Evolutionary conservation across 1,140 invertebrate genomes (phyloP), one percentile per base, ranked within the genome.

Genomic region (Oscheius sp.): DNA sequence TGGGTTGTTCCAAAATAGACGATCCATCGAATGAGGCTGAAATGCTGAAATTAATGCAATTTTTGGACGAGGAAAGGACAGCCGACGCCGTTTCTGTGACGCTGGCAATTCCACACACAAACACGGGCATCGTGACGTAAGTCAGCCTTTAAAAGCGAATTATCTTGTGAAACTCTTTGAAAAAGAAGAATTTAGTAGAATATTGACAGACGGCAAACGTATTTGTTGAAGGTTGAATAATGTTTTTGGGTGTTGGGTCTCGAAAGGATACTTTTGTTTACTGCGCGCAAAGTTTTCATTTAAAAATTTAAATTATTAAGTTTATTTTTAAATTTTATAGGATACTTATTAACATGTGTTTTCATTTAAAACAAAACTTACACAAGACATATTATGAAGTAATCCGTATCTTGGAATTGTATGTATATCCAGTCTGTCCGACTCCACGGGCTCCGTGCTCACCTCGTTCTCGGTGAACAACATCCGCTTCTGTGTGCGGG

Each of bases 401-500:
- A n/a, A n/a, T n/a, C n/a, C n/a, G n/a, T n/a, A n/a, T n/a, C n/a
- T n/a, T n/a, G n/a, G n/a, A n/a, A n/a, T n/a, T n/a, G n/a, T n/a
- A n/a, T n/a, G n/a, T n/a, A 34, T 52, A 59, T 74, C 26, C 65
- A 74, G 72, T 20, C 23, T 74, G 31, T 58, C 61, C 3, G 72
- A 74, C 31, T 18, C 28, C 20, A 35, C 68, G 36, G 72, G 65
- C 3, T 45, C 46, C 18, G 18, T 61, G 1, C 58, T 74, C 3
- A 49, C 65, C 0, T 89, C 90, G 18, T 98, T 94, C 85, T 91
- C 93, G 75, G 91, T 98, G 58, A 92, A 93, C 81, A 89, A 93
- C 68, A 97, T 98, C 76, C 87, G 96, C 64, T 95, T 96, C 87
- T 98, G 95, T 86, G 93, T 93, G 10, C 89, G 93, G 49, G 95